These are phyloP conservation scores for Pantala flavescens DNA, from an alignment of 1,140 invertebrate genomes.

Conservation along the genomic window DNA sequence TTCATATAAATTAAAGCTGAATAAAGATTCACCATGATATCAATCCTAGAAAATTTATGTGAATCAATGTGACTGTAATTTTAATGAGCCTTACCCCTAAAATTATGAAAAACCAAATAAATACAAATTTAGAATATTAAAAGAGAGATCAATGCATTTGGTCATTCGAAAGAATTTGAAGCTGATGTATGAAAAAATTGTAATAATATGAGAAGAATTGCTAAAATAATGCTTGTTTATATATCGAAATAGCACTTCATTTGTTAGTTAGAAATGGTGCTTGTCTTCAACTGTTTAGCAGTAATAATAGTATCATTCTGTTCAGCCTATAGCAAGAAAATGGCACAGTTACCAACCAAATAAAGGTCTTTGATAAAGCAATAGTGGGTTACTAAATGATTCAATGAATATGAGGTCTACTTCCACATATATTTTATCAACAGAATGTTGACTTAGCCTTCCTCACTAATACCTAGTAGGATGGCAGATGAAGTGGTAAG, in stretches of 20 bases:
- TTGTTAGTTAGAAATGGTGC: not conserved
- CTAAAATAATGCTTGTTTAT: not conserved
- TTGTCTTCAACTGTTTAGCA: not conserved
- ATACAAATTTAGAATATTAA: not conserved
- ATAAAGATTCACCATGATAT: not conserved
- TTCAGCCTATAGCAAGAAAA: slow-evolving; percentile 8
- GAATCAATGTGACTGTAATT: no score
- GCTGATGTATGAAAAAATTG: not conserved
- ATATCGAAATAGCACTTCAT: not conserved
- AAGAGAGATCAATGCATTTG: slow-evolving; percentile 4
- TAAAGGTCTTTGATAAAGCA: not conserved
- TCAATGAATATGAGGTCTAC: not conserved
- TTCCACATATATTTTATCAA: no score
- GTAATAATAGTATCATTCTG: not conserved
- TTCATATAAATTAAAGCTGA: not conserved
- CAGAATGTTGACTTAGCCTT: no score
- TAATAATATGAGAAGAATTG: not conserved
- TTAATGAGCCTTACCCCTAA: no score
- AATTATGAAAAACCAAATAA: not conserved
- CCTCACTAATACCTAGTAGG: no score
- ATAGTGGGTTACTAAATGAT: not conserved
- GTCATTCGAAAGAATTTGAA: not conserved
- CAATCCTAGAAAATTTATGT: not conserved
- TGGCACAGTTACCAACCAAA: not conserved
- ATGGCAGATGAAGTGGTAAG: no score